Percentiles rank a stretch among this genome's conserved stretches.
phyloP scores from a whole-genome alignment of 2,797 vertebrate species.

The Zalophus californianus region DNA sequence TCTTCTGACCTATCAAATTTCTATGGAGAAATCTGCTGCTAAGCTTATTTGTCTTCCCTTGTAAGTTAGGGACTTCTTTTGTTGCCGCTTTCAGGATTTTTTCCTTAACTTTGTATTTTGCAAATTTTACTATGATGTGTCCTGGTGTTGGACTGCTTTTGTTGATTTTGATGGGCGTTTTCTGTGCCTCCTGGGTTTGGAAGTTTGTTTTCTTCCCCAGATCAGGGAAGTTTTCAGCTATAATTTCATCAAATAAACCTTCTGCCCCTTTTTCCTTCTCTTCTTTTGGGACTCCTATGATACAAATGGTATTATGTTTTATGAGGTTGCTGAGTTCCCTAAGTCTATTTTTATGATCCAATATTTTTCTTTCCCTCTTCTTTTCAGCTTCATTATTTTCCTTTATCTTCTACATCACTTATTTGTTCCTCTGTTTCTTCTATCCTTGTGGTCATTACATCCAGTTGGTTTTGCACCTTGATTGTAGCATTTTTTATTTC shows the following conservation, averaged over 20 bases:
- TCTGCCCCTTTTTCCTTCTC: neutral
- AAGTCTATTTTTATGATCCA: neutral
- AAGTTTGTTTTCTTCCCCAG: neutral
- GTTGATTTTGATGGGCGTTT: neutral
- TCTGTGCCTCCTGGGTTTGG: neutral
- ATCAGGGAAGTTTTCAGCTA: neutral
- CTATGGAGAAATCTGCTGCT: neutral
- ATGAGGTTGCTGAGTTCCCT: neutral
- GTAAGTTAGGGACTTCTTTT: neutral
- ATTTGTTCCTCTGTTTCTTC: neutral
- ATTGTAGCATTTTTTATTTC: neutral
- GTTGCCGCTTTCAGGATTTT: neutral
- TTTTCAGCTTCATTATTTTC: neutral
- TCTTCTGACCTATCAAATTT: neutral
- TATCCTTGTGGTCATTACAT: neutral
- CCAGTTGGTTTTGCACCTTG: neutral
- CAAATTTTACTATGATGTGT: neutral
- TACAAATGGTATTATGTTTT: neutral
- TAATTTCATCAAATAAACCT: neutral
- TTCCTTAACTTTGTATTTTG: neutral
- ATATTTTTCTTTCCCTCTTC: neutral
- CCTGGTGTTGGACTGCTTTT: neutral
- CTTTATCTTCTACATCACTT: neutral
- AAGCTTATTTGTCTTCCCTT: neutral
- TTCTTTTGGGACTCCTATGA: neutral